Conservation (phyloP, 2,888 invertebrate genomes). For the Zaprionus bogoriensis region DNA sequence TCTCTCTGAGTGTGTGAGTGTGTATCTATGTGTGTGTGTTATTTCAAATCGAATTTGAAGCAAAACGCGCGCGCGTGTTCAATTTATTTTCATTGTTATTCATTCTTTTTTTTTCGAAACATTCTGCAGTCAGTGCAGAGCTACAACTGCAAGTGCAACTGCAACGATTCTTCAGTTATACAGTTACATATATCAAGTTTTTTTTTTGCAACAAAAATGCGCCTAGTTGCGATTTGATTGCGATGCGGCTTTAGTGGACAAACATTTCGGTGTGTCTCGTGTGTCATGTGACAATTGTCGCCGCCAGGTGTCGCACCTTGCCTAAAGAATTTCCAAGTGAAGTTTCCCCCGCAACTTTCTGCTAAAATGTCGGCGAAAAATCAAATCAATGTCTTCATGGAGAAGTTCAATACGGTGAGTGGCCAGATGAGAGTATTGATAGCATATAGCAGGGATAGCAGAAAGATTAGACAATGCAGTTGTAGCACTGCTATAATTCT, state of each 20-base stretch:
- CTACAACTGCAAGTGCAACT: background rate
- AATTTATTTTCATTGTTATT: background rate
- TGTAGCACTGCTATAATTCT: too few species aligned
- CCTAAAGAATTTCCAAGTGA: background rate
- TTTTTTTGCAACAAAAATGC: background rate
- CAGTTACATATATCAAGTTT: background rate
- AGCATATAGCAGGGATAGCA: too few species aligned
- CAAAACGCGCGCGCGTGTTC: slow-evolving; percentile 51
- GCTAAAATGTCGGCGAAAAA: slow-evolving; percentile 87
- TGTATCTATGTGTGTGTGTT: too few species aligned
- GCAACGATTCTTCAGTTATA: too few species aligned
- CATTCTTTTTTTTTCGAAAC: background rate
- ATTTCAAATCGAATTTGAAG: background rate
- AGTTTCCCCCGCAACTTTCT: too few species aligned
- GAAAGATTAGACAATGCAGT: too few species aligned
- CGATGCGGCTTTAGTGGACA: background rate
- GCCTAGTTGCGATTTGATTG: background rate
- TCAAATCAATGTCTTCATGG: slow-evolving; percentile 88
- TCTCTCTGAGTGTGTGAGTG: too few species aligned
- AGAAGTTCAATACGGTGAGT: slow-evolving; percentile 90
- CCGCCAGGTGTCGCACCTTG: slow-evolving; percentile 33
- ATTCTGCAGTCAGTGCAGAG: too few species aligned
- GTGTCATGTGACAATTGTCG: slow-evolving; percentile 48
- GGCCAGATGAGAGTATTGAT: background rate
- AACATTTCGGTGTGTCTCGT: slow-evolving; percentile 1